Evolutionary conservation across 2,797 vertebrate species (phyloP), one percentile per base, ranked within the genome.

Genomic region (Hypotaenidia philippensis): DNA sequence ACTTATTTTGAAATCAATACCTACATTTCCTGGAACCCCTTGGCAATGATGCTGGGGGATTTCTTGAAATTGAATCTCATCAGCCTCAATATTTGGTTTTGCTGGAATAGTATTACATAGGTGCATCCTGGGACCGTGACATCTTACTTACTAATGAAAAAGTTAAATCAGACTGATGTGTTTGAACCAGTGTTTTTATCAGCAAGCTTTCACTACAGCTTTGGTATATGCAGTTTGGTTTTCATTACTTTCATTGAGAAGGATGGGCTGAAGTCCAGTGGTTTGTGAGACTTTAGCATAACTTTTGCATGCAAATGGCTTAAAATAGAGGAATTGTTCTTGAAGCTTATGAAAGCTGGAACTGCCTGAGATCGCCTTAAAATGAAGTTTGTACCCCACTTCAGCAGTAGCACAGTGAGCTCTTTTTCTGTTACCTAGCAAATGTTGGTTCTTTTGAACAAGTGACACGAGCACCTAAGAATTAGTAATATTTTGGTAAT

Each of bases 1-100:
- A 83, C 76, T 96, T 90, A 87, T 83, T 91, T 66, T 93, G 91
- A 97, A 97, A 97, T 95, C 93, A 94, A 94, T 96, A 91, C 64
- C 68, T 85, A 69, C 6, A 1, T 94, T 97, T 97, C 93, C 94
- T 94, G 89, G 85, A 95, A 92, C 66, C 76, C 53, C 82, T 72
- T 71, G 81, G 85, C 74, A 70, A 27, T 78, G 47, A 76, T 57
- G 65, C 70, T 69, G 81, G 78, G 83, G 66, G 77, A 86, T 94
- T 97, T 94, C 91, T 94, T 97, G 95, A 95, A 97, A 96, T 6
- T 85, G 65, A 70, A 92, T 96, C 94, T 96, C 40, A 49, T 95
- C 59, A 89, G 63, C 83, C 89, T 93, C 66, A 70, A 12, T 50
- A 61, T 44, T 75, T 68, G 66, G 71, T 80, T 76, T 90, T 91